A percentile compares a stretch with the other conserved stretches of the same genome.
phyloP scores from a whole-genome alignment of 2,113 vertebrate species.

The Hyaena hyaena region DNA sequence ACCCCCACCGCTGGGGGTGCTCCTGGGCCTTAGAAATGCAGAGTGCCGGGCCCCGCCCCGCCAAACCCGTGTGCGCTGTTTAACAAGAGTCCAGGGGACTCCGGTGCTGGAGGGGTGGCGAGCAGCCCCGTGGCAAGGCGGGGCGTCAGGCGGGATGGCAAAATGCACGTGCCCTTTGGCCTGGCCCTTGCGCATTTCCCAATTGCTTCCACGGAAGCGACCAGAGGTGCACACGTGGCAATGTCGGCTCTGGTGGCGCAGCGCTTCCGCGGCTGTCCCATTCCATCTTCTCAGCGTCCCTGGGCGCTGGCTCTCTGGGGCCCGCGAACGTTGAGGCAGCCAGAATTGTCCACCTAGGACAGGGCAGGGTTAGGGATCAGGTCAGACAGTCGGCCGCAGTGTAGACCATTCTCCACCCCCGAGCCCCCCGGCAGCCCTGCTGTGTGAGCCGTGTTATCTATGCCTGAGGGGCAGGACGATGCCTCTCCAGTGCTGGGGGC shows the following conservation, averaged over 20 bases:
- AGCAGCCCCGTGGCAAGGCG: background rate
- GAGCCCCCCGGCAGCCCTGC: rapidly evolving
- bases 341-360: rapidly evolving
- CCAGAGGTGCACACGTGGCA: background rate
- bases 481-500: background rate
- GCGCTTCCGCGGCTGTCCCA: rapidly evolving
- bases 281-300: rapidly evolving
- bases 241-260: rapidly evolving
- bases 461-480: rapidly evolving
- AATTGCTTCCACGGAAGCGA: background rate
- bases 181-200: background rate
- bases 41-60: background rate
- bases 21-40: background rate
- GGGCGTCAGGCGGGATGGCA: background rate
- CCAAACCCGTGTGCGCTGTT: rapidly evolving
- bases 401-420: too few relatives aligned
- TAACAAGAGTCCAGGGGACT: background rate
- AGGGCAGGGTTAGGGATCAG: rapidly evolving
- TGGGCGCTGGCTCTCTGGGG: background rate
- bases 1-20: background rate
- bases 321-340: background rate
- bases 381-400: too few relatives aligned
- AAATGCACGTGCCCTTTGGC: rapidly evolving
- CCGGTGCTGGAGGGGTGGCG: rapidly evolving
- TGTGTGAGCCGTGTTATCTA: rapidly evolving